phyloP scores from a whole-genome alignment of 2,888 invertebrate species.

The Hydropsyche betteni region DNA sequence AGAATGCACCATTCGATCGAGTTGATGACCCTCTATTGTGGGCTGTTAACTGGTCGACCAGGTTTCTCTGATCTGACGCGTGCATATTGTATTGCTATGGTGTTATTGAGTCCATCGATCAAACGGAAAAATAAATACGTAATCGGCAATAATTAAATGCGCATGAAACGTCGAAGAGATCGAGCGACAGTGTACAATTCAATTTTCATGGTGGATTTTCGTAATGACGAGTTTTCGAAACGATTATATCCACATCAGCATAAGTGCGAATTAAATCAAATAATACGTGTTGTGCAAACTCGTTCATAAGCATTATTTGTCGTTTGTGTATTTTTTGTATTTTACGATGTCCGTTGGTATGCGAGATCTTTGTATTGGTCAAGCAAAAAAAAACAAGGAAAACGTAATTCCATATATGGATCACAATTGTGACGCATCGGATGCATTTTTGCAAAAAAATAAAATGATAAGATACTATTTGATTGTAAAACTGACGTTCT shows the following conservation, averaged over 20 bases:
- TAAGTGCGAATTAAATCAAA: too few species aligned
- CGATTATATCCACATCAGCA: background rate
- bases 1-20: background rate
- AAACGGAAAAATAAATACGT: conserved; percentile 4
- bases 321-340: background rate
- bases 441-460: conserved; percentile 1
- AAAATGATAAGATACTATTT: background rate
- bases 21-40: background rate
- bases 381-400: background rate
- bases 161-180: background rate
- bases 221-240: background rate
- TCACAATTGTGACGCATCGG: conserved; percentile 1
- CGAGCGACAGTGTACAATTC: background rate
- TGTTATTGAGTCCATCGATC: background rate
- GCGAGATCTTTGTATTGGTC: background rate
- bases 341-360: background rate
- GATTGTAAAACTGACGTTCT: background rate
- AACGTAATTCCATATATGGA: conserved; percentile 13
- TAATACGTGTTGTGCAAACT: background rate
- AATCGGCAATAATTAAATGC: background rate
- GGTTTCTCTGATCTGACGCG: conserved; percentile 15
- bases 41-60: conserved; percentile 26
- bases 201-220: conserved; percentile 12
- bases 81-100: conserved; percentile 20
- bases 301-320: background rate